Base-by-base conservation (phyloP, 2,797 vertebrate species). In the Enteromius viviparus region DNA sequence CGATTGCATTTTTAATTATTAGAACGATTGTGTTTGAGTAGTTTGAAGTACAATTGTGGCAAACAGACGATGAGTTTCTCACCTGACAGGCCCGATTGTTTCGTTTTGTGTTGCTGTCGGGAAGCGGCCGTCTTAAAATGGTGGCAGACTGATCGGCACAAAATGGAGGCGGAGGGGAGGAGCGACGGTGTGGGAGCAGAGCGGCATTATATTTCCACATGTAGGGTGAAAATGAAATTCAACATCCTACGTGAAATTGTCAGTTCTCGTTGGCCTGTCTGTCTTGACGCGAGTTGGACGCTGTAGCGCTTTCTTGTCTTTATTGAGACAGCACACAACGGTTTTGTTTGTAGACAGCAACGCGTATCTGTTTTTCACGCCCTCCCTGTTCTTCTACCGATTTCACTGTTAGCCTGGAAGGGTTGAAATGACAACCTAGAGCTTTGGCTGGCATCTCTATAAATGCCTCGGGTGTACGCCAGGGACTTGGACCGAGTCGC, bases 91-190 rank as follows among this genome's bases (percentile, higher is more conserved):
- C 55, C 79, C 12, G 23, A 76, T 70, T 72, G 49, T 78, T 70
- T 71, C 29, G 49, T 58, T 79, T 86, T 84, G 69, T 79, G 47
- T 78, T 83, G 21, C 60, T 64, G 74, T 79, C 58, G 76, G 86
- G 82, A 68, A 78, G 76, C n/a, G 34, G n/a, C 15, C 78, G 71
- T 66, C 78, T 86, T 89, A 94, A 94, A 92, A 93, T 94, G 93
- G 93, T 88, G 89, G 87, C 88, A 65, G 82, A 78, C 74, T 76
- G 89, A 68, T 53, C 29, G 29, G n/a, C 80, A 89, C 84, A 93
- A 93, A 91, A 93, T 93, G 92, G 91, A 93, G 90, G 89, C 53
- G 71, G 64, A 19, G 37, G 75, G 87, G 89, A 88, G 88, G 87
- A 84, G 88, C 76, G 42, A 76, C 53, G 45, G 58, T 66, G 81